Evolutionary conservation across 1,140 invertebrate species (phyloP), one percentile per base, ranked within the genome.

Genomic region (Drosophila asahinai): DNA sequence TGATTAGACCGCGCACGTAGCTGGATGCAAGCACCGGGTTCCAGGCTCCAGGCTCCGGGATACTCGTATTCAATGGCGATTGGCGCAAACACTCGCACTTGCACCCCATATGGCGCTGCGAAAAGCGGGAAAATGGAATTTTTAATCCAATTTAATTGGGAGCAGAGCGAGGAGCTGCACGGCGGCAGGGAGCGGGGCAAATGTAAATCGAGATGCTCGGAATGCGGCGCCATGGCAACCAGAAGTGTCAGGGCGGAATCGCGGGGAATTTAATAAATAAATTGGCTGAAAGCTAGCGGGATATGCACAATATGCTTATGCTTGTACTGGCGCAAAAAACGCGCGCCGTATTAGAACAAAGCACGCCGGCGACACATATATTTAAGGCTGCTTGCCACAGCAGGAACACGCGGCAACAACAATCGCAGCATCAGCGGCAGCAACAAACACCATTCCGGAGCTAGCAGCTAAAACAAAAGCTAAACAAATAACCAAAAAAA

Each of bases 131-230:
- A 89, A 90, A 90, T 90, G 86, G 86, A 90, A 90, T 90, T 90
- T 90, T 90, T 90, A 90, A 90, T 90, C 81, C 86, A 90, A 71
- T 90, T 81, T 90, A 90, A 90, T 90, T 90, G 81, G 79, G 19
- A 63, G 30, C 42, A 19, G 33, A 25, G 22, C 33, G 0, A 15
- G 17, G 17, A 14, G n/a, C 27, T 6, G 8, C 22, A 3, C 22
- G 2, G 22, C 22, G 6, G 3, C 25, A 27, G 19, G 43, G 15
- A 15, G 19, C 45, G 8, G 3, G 14, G 55, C 60, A 77, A 66
- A 67, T 60, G 57, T 45, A 70, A 61, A 61, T 61, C 57, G 75
- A 62, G 75, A 70, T 68, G 61, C 54, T 36, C 14, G 52, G 61
- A 73, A 33, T 52, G 48, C 54, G 70, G 70, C 67, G 70, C 70